Percentiles rank a stretch among this genome's conserved stretches.
phyloP scores from a whole-genome alignment of 1,140 invertebrate genomes.

The Caligus rogercresseyi region DNA sequence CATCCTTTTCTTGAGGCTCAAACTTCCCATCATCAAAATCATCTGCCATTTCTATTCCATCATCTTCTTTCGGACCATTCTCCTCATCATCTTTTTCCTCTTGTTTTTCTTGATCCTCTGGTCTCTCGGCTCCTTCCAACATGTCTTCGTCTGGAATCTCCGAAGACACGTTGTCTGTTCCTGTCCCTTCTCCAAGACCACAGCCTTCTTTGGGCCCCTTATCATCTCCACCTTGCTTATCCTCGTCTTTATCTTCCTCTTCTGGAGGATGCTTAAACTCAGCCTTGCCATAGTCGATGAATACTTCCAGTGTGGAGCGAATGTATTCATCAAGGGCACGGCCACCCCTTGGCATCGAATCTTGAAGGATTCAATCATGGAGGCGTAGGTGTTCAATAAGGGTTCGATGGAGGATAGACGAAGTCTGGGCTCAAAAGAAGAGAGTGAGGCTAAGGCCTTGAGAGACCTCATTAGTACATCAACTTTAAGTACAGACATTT shows the following conservation, averaged over 20 bases:
- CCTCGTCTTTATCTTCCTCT: slow-evolving; percentile 5
- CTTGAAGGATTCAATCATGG: not conserved
- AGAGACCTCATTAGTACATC: not conserved
- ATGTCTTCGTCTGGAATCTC: slow-evolving; percentile 84
- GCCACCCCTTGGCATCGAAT: not conserved
- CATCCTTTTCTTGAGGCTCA: slow-evolving; percentile 38
- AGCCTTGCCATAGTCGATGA: not conserved
- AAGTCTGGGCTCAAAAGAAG: not conserved
- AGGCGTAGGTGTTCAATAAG: not conserved
- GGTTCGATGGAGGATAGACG: not conserved
- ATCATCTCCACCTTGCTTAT: slow-evolving; percentile 1
- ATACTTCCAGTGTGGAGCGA: not conserved
- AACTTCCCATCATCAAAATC: slow-evolving; percentile 58
- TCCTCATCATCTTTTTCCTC: slow-evolving; percentile 50
- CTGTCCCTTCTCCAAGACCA: slow-evolving; percentile 79
- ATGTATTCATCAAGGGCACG: not conserved
- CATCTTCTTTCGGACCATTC: slow-evolving; percentile 44
- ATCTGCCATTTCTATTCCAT: slow-evolving; percentile 84
- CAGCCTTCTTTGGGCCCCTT: slow-evolving; percentile 27
- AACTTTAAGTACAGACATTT: not conserved
- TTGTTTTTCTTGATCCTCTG: slow-evolving; percentile 49
- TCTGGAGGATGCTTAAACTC: not conserved
- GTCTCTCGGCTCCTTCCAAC: slow-evolving; percentile 59
- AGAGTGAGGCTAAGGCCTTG: not conserved
- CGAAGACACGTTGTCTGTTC: slow-evolving; percentile 84